Conservation (phyloP, 64 coral and sea anemone genomes). For the Dendrophyllia cribrosa region DNA sequence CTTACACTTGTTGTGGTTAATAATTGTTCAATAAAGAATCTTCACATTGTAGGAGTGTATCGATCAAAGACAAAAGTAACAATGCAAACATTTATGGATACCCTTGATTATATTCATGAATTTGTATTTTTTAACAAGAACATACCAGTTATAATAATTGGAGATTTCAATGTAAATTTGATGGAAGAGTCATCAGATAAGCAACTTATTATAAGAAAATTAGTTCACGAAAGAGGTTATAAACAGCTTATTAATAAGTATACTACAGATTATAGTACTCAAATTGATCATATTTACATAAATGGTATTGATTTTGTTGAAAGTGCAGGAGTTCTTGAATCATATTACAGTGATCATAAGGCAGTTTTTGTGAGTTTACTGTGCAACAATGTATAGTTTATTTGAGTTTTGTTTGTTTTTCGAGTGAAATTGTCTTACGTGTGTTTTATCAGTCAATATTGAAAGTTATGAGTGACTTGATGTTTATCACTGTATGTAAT, state of each 20-base stretch:
- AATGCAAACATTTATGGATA: constrained; percentile 30
- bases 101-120: constrained; percentile 58
- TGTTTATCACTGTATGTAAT: too few relatives aligned
- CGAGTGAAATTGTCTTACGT: too few relatives aligned
- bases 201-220: constrained; percentile 24
- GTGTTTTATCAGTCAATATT: too few relatives aligned
- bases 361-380: constrained; percentile 27
- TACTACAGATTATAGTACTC: constrained; percentile 53
- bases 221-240: constrained; percentile 31
- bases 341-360: constrained; percentile 71
- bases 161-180: constrained; percentile 72
- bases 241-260: constrained; percentile 42
- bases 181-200: constrained; percentile 18
- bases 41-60: constrained; percentile 72
- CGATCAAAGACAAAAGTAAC: constrained; percentile 48
- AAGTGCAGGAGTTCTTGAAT: constrained; percentile 43
- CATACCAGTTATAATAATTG: constrained; percentile 4
- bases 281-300: constrained; percentile 59
- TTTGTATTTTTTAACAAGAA: constrained; percentile 19
- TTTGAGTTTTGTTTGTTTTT: too few relatives aligned
- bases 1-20: constrained; percentile 50
- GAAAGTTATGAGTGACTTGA: too few relatives aligned
- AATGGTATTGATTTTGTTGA: constrained; percentile 1
- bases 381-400: too few relatives aligned
- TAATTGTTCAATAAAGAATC: constrained; percentile 37